Percentiles rank a stretch among this genome's conserved stretches.
These are phyloP conservation scores for Platanista minor DNA, from an alignment of 2,113 vertebrate genomes.

Conservation along the genomic window DNA sequence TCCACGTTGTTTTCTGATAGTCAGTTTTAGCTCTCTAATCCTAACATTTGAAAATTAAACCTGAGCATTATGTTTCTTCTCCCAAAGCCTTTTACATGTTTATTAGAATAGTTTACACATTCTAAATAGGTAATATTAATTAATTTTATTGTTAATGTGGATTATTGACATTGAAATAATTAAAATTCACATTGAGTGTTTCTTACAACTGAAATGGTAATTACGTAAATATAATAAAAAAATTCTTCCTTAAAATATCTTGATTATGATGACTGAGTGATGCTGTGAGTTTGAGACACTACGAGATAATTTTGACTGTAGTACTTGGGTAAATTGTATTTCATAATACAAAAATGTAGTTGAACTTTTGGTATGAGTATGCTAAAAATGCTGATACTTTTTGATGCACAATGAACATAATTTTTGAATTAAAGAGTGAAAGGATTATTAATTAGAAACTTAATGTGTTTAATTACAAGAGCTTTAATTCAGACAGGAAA, in stretches of 20 bases:
- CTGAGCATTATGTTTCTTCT: not conserved
- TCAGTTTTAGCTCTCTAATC: not conserved
- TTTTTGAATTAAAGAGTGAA: constrained; percentile 43
- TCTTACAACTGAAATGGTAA: not conserved
- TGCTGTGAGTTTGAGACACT: not conserved
- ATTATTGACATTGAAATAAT: not conserved
- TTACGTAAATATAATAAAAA: not conserved
- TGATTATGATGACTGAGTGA: not conserved
- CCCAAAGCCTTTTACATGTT: not conserved
- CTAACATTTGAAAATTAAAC: not conserved
- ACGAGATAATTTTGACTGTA: not conserved
- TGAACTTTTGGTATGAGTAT: not conserved
- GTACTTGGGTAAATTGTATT: not conserved
- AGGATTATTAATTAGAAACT: constrained; percentile 35
- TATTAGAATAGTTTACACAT: not conserved
- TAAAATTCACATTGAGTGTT: not conserved
- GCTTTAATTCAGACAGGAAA: not conserved
- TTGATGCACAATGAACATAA: not conserved
- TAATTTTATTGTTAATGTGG: not conserved
- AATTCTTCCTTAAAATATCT: not conserved
- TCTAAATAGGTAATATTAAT: not conserved
- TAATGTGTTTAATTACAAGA: constrained; percentile 17
- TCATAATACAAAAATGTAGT: not conserved
- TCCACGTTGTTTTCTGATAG: not conserved
- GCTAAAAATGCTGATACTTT: constrained; percentile 21